Base-by-base conservation (phyloP, 2,797 vertebrate genomes). In the Scleropages formosus region DNA sequence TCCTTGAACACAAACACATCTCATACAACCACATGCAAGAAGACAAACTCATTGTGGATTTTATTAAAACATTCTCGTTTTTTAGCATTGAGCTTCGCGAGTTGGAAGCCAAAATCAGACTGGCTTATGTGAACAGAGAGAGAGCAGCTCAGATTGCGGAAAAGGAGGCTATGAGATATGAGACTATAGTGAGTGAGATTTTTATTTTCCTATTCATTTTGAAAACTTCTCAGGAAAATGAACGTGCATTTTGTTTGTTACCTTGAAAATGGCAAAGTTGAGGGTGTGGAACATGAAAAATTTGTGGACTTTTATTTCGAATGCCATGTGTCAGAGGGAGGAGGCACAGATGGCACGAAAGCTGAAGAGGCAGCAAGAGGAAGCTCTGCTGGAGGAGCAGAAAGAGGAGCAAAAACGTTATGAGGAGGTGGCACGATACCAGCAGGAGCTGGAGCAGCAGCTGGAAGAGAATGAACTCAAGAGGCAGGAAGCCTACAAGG, bases 141-240 rank as follows among this genome's bases (percentile, higher is more conserved):
- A 89, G 94, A 80, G 94, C 93, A 20, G 95, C 93, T 16, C 97
- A 98, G 86, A 88, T 98, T 0, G 94, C 94, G 72, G 95, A 98
- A 81, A 95, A 93, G 78, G 92, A 95, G 79, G 92, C 91, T 24
- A 78, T 89, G n/a, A 93, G 86, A 80, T 86, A 82, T 62, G 94
- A 96, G 80, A 87, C 90, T 26, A 90, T 92, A 91, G 97, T 98
- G 90, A 93, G 31, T 6, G 39, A 6, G 6, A 6, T 31, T 39
- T n/a, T n/a, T 39, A 39, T 39, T 39, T 39, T 39, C 2, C n/a
- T 39, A 31, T 39, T 2, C 6, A 39, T 6, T 39, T 2, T 39
- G 6, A 39, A 6, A 39, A 6, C 6, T n/a, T n/a, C n/a, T n/a
- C n/a, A n/a, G n/a, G n/a, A n/a, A n/a, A n/a, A n/a, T 2, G 39